Base-by-base conservation (phyloP, 2,888 invertebrate genomes). In the Heliconius ismenius region DNA sequence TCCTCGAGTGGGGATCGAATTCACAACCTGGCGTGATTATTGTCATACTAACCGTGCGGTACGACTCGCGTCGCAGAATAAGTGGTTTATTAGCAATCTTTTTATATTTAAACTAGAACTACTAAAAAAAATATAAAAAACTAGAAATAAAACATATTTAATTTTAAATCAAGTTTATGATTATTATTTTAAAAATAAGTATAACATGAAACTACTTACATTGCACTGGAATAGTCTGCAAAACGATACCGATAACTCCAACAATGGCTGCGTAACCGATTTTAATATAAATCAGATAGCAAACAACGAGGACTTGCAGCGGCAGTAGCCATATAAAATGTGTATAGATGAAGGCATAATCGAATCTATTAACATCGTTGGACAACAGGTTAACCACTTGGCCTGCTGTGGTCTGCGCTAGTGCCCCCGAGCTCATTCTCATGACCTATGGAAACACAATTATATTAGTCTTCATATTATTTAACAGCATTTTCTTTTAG, bases 381-480 rank as follows among this genome's bases (percentile, higher is more conserved):
- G 98, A 98, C 75, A 99, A 95, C 9, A 99, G 93, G 92, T 99
- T 99, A 21, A 99, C 97, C 75, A 99, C 96, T 90, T 98, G 98
- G 0, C 99, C 99, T 0, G 97, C 96, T 0, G 98, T 94, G 0
- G 98, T 98, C 88, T 98, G 96, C n/a, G 97, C 97, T 70, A 98
- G 90, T 0, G 98, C 97, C 60, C 96, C 96, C 84, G 97, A 97
- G 82, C 97, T 97, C 84, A 98, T 95, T 80, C 95, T 94, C 89
- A 96, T 92, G 76, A 95, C 95, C 95, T 95, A 15, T 32, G 60
- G 43, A 0, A 3, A 63, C 26, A 73, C n/a, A 1, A 73, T 62
- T 39, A 26, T 43, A 28, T 39, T 32, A 32, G 21, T 4, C n/a
- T 70, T 54, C 11, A 11, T 21, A 10, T 69, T 67, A 67, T 67